phyloP scores from a whole-genome alignment of 2,888 invertebrate species.

The Epistrophe eligans region DNA sequence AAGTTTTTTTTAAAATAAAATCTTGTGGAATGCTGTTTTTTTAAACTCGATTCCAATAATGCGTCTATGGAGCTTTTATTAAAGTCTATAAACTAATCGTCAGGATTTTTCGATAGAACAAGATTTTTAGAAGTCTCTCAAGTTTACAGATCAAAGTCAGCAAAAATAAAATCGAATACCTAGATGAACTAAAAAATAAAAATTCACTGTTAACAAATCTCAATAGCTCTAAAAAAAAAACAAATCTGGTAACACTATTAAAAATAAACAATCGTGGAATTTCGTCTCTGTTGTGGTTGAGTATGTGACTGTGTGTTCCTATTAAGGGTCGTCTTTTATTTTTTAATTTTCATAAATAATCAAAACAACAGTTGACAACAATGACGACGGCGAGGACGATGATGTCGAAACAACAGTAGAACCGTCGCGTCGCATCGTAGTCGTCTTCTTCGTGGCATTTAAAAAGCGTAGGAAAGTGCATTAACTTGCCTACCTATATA shows the following conservation, averaged over 20 bases:
- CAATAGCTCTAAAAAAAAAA: not conserved
- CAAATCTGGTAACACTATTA: constrained; percentile 4
- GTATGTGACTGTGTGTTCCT: constrained; percentile 36
- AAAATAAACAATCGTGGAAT: not conserved
- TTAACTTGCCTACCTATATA: constrained; percentile 66
- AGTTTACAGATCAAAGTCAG: too few species aligned
- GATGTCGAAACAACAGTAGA: constrained; percentile 56
- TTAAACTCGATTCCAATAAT: too few species aligned
- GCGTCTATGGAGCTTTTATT: too few species aligned
- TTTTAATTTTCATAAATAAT: constrained; percentile 76
- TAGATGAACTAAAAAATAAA: too few species aligned
- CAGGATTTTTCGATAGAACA: too few species aligned
- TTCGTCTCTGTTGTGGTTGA: constrained; percentile 22
- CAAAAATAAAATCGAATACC: too few species aligned
- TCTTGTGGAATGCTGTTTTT: too few species aligned
- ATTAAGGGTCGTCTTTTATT: constrained; percentile 60
- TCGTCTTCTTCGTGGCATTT: constrained; percentile 38
- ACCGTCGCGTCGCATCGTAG: not conserved
- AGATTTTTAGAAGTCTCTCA: too few species aligned
- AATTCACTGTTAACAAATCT: too few species aligned
- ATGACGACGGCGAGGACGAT: constrained; percentile 11
- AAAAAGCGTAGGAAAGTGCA: constrained; percentile 50
- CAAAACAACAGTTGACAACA: constrained; percentile 75
- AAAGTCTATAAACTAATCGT: too few species aligned
- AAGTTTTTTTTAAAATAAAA: too few species aligned